Percentiles rank a stretch among this genome's conserved stretches.
Conservation (phyloP, 1,140 invertebrate genomes). For the Wasmannia auropunctata region DNA sequence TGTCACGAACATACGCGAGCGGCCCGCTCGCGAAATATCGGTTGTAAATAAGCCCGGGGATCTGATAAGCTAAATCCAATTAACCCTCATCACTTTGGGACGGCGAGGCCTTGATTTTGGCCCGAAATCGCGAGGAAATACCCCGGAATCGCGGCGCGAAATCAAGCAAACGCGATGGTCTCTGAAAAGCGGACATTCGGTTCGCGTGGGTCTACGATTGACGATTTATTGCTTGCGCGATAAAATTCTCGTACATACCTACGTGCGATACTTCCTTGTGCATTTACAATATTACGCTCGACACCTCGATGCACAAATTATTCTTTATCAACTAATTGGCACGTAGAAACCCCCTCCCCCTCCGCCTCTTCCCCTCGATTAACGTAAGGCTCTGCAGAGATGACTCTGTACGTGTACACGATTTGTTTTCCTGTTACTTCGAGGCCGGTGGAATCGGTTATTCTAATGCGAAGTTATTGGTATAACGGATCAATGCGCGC, state of each 20-base stretch:
- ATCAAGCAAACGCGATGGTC: background rate
- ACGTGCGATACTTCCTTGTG: too few species aligned
- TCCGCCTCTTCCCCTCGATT: background rate
- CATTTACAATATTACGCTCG: background rate
- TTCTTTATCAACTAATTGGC: background rate
- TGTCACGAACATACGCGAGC: constrained; percentile 56
- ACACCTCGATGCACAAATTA: background rate
- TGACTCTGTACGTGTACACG: background rate
- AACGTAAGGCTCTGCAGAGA: background rate
- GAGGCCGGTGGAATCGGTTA: constrained; percentile 8
- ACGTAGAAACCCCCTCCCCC: too few species aligned
- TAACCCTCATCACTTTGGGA: constrained; percentile 46
- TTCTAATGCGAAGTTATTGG: constrained; percentile 38
- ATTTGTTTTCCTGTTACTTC: constrained; percentile 8
- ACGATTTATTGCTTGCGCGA: background rate
- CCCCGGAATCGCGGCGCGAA: background rate
- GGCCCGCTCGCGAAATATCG: constrained; percentile 48
- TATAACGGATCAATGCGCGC: constrained; percentile 27
- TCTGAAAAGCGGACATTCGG: background rate
- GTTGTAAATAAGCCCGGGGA: constrained; percentile 34
- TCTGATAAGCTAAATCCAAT: constrained; percentile 63
- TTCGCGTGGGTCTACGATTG: background rate
- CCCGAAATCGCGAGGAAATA: constrained; percentile 22
- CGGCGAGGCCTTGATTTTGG: constrained; percentile 33
- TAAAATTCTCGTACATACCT: background rate